A percentile compares a stretch with the other conserved stretches of the same genome.
phyloP scores from a whole-genome alignment of 2,888 invertebrate species.

The Calephelis perditalis region DNA sequence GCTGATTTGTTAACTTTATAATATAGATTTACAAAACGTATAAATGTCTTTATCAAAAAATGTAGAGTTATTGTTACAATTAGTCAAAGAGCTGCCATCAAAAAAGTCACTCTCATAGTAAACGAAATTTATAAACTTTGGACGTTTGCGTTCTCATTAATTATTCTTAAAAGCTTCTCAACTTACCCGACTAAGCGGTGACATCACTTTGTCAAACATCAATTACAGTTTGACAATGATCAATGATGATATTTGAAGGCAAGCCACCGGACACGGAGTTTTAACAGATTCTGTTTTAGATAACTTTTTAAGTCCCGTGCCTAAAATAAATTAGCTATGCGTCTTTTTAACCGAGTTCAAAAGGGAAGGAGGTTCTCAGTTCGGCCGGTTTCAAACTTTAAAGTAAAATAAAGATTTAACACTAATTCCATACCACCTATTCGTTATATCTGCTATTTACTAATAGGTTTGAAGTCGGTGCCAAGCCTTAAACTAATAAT shows the following conservation, averaged over 20 bases:
- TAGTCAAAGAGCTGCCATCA: background rate
- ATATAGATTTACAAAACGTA: no score
- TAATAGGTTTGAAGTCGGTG: no score
- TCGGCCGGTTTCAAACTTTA: no score
- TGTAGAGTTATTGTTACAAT: background rate
- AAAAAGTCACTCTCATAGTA: slow-evolving; percentile 2
- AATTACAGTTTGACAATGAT: slow-evolving; percentile 70
- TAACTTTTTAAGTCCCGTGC: background rate
- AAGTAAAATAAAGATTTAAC: no score
- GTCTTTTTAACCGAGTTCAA: no score
- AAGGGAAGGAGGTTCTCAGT: no score
- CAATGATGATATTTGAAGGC: slow-evolving; percentile 52
- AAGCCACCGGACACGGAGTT: slow-evolving; percentile 35
- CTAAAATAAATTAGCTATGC: no score
- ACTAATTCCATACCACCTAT: no score
- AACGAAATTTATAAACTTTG: slow-evolving; percentile 4
- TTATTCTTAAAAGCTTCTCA: slow-evolving; percentile 67
- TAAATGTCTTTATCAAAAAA: background rate
- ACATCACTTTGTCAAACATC: slow-evolving; percentile 71
- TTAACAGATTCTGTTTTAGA: slow-evolving; percentile 10
- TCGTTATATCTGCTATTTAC: no score
- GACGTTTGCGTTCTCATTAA: slow-evolving; percentile 41
- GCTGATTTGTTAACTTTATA: no score
- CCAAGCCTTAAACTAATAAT: no score
- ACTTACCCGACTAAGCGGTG: slow-evolving; percentile 55